Evolutionary conservation across 2,888 invertebrate genomes (phyloP), one percentile per base, ranked within the genome.

Genomic region (Cantharis flavilabris): DNA sequence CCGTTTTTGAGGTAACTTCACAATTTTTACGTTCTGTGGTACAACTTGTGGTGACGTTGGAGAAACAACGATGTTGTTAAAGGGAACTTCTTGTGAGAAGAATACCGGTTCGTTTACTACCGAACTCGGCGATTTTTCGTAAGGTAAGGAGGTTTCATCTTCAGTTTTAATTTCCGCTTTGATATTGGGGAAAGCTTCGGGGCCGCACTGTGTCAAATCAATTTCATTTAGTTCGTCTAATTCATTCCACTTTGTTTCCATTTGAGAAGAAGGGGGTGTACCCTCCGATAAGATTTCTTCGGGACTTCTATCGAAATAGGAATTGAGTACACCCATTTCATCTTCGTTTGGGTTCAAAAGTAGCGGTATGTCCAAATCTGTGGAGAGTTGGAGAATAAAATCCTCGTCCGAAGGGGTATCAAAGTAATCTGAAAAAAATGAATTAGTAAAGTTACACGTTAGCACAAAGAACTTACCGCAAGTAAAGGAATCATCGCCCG

Each of bases 241-340:
- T 80, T 82, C 81, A n/a, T 78, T 79, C 71, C 73, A 78, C 28
- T 76, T 75, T 9, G 77, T 14, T 11, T 75, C 67, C 20, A 30
- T 16, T 33, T 67, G 20, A 7, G 18, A 13, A 9, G 11, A 18
- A 1, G 84, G 83, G 3, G 85, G 83, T 3, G 83, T 82, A 70
- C 86, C 83, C 73, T 87, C 87, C 11, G 87, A 85, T 79, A 88
- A 81, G 62, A 88, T 85, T 82, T 87, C 88, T 69, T 88, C 87
- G 3, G 87, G 85, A 67, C 84, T 86, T 77, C 84, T 85, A 76
- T 88, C 88, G 73, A 87, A 83, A 74, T 86, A 84, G 0, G 87
- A 86, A 81, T 86, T 86, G 33, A 88, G 81, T 65, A 87, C 80
- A 49, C 84, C 84, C 80, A 86, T 80, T 76, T 87, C 86, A 81